Evolutionary conservation across 2,888 invertebrate species (phyloP), one percentile per base, ranked within the genome.

Genomic region (Xanthostigma xanthostigma): DNA sequence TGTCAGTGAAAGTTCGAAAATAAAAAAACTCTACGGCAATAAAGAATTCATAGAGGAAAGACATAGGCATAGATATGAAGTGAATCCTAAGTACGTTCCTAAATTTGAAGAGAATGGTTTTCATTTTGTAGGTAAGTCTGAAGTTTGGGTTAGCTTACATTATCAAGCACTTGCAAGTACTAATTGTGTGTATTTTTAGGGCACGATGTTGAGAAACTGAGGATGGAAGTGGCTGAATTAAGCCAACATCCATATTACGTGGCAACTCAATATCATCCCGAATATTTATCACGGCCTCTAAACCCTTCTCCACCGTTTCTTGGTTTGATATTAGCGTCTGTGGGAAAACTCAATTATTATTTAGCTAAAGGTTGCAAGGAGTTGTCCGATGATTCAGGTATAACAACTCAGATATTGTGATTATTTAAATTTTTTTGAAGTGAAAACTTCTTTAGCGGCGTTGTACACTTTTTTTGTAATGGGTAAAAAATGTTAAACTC

Each of bases 211-310:
- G 80, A 82, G n/a, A 78, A 82, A 49, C 76, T 81, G 49, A 76
- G 97, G 34, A 97, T 99, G 96, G 97, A 98, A 70, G 85, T 97
- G 36, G 76, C 93, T 44, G 85, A 91, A 60, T 70, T 97, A 12
- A 78, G 81, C 47, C 76, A 73, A 46, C 97, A 99, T 69, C 88
- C 87, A 0, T 98, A 87, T 67, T 99, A 87, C 64, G 87, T 96
- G 6, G 88, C 88, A 0, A 94, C 94, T 2, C 98, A 98, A 68
- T 99, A 86, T 69, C 98, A 99, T 68, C 98, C 98, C 0, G 98
- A 99, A 66, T 98, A 97, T 65, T 72, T 94, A 51, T 92, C 93
- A 0, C 74, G 95, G 2, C 95, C 95, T 0, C 67, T 94, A 54
- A 81, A 80, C 46, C 94, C 96, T 0, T 95, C 95, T 17, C 92